Evolutionary conservation across 2,113 vertebrate species (phyloP).

Genomic region (Chrysochloris asiatica): DNA sequence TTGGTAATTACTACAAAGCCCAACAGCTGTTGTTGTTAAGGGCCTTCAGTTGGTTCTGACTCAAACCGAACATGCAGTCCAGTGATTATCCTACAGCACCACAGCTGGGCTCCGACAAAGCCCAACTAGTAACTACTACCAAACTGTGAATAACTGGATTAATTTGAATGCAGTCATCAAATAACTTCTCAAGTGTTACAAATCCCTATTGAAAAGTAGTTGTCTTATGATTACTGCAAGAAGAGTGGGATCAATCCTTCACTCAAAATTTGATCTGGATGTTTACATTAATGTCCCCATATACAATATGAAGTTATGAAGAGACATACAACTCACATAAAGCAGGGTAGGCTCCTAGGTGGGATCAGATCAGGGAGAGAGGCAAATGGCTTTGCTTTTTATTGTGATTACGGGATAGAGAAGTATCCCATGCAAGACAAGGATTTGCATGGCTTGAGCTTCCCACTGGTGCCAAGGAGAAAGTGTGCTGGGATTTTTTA

Average conservation of each 20-base stretch:
- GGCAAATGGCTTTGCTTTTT: not conserved
- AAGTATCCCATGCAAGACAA: fast-evolving
- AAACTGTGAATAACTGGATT: not conserved
- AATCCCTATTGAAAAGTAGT: not conserved
- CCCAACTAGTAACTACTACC: not conserved
- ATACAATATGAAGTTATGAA: fast-evolving
- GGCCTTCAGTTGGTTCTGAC: too few relatives aligned
- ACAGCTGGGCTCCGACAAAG: too few relatives aligned
- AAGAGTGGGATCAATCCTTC: not conserved
- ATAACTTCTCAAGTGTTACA: not conserved
- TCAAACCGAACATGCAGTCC: too few relatives aligned
- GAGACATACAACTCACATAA: not conserved
- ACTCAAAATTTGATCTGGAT: not conserved
- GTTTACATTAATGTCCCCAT: fast-evolving
- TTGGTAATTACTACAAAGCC: not conserved
- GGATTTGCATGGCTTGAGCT: not conserved
- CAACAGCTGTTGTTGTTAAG: too few relatives aligned
- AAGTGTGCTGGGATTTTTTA: not conserved
- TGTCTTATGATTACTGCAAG: not conserved
- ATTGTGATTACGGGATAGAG: not conserved
- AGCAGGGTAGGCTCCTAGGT: not conserved
- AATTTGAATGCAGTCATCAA: not conserved
- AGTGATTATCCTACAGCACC: too few relatives aligned
- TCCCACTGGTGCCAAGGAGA: not conserved
- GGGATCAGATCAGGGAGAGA: not conserved